phyloP scores from a whole-genome alignment of 2,113 vertebrate genomes.

The Corythornis vintsioides region DNA sequence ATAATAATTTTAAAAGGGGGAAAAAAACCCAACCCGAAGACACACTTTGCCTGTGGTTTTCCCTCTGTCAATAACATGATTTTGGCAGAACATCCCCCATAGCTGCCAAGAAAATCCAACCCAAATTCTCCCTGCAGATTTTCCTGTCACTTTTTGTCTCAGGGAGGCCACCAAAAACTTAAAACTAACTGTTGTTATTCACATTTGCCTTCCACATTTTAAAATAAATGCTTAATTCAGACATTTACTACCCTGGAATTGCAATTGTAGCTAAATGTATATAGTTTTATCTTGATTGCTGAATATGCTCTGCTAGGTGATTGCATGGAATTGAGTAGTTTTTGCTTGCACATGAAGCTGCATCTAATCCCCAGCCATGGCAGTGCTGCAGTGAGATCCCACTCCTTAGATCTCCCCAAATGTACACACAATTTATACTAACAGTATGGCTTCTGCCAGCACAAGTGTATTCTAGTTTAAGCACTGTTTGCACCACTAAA shows the following conservation, averaged over 20 bases:
- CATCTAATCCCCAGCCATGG: not conserved
- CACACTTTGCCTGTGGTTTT: not conserved
- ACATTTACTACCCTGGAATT: not conserved
- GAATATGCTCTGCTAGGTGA: not conserved
- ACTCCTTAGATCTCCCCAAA: not conserved
- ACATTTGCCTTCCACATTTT: not conserved
- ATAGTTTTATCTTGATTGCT: not conserved
- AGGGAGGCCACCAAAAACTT: not conserved
- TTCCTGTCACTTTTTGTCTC: not conserved
- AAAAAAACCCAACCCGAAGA: not conserved
- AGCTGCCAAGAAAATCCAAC: not conserved
- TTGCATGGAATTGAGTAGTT: not conserved
- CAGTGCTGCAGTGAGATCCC: not conserved
- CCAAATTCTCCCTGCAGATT: not conserved
- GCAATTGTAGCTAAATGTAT: not conserved
- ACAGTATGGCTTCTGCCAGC: not conserved
- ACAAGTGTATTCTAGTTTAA: not conserved
- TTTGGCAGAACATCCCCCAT: not conserved
- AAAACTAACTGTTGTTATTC: not conserved
- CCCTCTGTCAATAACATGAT: not conserved
- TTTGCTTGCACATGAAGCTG: not conserved
- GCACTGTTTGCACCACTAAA: not conserved
- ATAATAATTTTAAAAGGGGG: not conserved
- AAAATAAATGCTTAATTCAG: not conserved
- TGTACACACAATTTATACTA: not conserved